These are phyloP conservation scores for Pristionchus entomophagus DNA, from an alignment of 2,888 invertebrate genomes.

Conservation along the genomic window DNA sequence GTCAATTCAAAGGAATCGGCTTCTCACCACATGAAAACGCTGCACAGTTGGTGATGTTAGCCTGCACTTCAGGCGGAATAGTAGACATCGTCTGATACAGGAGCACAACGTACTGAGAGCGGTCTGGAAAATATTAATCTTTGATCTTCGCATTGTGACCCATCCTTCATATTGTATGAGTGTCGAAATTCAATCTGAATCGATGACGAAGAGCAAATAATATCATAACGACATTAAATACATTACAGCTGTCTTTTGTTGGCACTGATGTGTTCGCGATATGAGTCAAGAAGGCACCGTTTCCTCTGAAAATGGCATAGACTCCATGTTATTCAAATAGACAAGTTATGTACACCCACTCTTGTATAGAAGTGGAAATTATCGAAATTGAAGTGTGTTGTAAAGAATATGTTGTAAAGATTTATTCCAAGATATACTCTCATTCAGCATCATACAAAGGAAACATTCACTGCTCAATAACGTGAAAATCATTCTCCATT, in stretches of 20 bases:
- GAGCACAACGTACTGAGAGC: conserved; percentile 41
- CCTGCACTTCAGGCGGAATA: background rate
- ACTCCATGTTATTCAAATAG: background rate
- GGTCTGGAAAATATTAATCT: conserved; percentile 38
- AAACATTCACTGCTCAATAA: background rate
- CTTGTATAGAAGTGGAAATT: no score
- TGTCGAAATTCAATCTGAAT: background rate
- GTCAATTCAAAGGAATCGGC: background rate
- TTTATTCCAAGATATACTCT: no score
- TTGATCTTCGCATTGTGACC: background rate
- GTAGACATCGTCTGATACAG: conserved; percentile 15
- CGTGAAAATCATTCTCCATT: background rate
- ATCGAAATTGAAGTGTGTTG: no score
- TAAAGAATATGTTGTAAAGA: no score
- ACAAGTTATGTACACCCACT: no score
- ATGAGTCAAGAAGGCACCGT: conserved; percentile 43
- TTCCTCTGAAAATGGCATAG: conserved; percentile 2
- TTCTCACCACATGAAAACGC: conserved; percentile 3
- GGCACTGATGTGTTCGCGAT: conserved; percentile 18
- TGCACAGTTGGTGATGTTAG: background rate
- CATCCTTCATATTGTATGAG: background rate
- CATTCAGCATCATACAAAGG: no score
- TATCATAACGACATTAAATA: background rate
- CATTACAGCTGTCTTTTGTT: background rate
- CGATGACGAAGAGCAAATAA: background rate